Conservation (phyloP, 2,797 vertebrate species). For the Xenopus petersii region DNA sequence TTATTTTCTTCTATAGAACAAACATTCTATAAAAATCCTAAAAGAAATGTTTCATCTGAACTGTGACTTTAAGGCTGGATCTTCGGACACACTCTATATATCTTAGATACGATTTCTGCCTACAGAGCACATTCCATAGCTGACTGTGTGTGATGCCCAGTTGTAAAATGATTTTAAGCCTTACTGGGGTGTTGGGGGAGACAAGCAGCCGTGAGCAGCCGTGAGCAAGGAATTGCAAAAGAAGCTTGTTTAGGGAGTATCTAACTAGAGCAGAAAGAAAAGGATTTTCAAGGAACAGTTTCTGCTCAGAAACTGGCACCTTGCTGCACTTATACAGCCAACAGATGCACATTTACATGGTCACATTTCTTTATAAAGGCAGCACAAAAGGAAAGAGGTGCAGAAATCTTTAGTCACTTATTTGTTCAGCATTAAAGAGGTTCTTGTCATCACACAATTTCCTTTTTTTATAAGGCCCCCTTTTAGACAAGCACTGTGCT, state of each 20-base stretch:
- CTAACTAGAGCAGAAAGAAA: slow-evolving; percentile 22
- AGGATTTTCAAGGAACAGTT: background rate
- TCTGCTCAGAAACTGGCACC: background rate
- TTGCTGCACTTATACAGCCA: background rate
- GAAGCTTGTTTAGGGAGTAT: slow-evolving; percentile 22
- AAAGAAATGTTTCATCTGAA: background rate
- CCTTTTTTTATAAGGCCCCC: too few species aligned
- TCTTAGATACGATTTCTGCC: slow-evolving; percentile 21
- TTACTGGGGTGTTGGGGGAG: slow-evolving; percentile 26
- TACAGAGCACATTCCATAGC: slow-evolving; percentile 28
- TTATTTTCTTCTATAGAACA: too few species aligned
- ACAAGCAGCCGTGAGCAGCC: slow-evolving; percentile 22
- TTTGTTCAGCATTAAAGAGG: too few species aligned
- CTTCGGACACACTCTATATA: background rate
- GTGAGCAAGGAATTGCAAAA: slow-evolving; percentile 32
- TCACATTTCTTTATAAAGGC: too few species aligned
- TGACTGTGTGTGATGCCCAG: slow-evolving; percentile 27
- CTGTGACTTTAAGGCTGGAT: slow-evolving; percentile 11
- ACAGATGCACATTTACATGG: background rate
- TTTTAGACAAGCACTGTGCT: too few species aligned
- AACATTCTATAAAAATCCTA: too few species aligned
- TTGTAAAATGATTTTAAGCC: slow-evolving; percentile 23
- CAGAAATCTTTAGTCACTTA: too few species aligned
- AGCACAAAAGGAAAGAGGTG: too few species aligned
- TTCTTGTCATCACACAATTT: too few species aligned